Conservation (phyloP, 2,113 vertebrate species). For the Ariopsis seemanni region DNA sequence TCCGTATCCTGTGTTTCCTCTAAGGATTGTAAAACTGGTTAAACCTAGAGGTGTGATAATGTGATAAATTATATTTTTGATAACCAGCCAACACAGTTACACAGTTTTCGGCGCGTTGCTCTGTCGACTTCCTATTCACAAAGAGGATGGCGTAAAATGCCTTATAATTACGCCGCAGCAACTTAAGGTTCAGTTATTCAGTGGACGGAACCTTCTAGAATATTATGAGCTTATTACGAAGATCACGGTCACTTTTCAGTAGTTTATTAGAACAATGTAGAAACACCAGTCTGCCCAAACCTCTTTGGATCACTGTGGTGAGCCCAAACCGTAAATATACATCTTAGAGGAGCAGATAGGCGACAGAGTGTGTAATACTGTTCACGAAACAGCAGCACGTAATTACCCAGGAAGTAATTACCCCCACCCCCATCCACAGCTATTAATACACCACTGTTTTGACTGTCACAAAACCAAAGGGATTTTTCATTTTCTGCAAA, state of each 20-base stretch:
- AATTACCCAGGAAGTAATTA: not conserved
- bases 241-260: not conserved
- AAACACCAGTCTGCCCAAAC: too few species aligned
- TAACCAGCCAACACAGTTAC: not conserved
- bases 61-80: conserved; percentile 9
- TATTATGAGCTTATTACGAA: not conserved
- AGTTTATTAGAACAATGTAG: not conserved
- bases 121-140: not conserved
- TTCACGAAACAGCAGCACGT: not conserved
- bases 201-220: not conserved
- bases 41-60: conserved; percentile 11
- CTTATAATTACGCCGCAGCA: not conserved
- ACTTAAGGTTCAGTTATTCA: not conserved
- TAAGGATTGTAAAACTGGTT: conserved; percentile 1
- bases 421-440: not conserved
- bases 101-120: not conserved
- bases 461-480: not conserved
- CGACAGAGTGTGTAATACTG: not conserved
- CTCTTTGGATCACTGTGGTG: too few species aligned
- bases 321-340: too few species aligned
- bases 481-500: not conserved
- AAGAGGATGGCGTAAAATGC: not conserved
- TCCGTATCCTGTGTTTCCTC: not conserved
- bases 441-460: not conserved
- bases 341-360: not conserved